A percentile compares a stretch with the other conserved stretches of the same genome.
phyloP scores from a whole-genome alignment of 1,140 invertebrate genomes.

The Pachyrhynchus sulphureomaculatus region DNA sequence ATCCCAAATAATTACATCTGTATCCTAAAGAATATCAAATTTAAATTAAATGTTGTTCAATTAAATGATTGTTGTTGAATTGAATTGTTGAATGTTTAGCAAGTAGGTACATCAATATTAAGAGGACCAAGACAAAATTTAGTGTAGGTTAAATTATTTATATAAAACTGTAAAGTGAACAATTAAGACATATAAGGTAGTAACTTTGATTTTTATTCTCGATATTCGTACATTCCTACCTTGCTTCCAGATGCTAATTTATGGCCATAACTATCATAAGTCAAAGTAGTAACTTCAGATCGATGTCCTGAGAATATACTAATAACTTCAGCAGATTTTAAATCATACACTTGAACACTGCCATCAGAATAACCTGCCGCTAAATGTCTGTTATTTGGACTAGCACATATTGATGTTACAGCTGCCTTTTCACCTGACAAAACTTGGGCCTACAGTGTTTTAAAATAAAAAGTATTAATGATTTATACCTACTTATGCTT shows the following conservation, averaged over 20 bases:
- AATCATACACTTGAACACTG: slow-evolving; percentile 79
- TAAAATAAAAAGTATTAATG: slow-evolving; percentile 38
- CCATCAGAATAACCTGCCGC: slow-evolving; percentile 94
- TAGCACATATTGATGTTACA: slow-evolving; percentile 72
- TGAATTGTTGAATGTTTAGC: neutral
- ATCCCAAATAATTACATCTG: slow-evolving; percentile 94
- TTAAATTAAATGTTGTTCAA: neutral
- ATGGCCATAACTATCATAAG: slow-evolving; percentile 78
- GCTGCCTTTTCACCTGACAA: slow-evolving; percentile 74
- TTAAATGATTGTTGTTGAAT: neutral
- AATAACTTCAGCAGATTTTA: slow-evolving; percentile 66
- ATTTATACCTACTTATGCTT: too few relatives aligned
- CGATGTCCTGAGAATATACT: slow-evolving; percentile 88
- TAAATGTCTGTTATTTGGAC: slow-evolving; percentile 71
- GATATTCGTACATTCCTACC: too few relatives aligned
- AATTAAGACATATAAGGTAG: too few relatives aligned
- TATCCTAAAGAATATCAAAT: slow-evolving; percentile 65
- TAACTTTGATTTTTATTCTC: too few relatives aligned
- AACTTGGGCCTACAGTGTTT: slow-evolving; percentile 69
- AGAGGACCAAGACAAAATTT: too few relatives aligned
- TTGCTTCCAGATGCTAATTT: slow-evolving; percentile 83
- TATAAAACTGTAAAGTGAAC: too few relatives aligned
- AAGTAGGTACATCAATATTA: too few relatives aligned
- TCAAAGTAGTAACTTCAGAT: slow-evolving; percentile 78
- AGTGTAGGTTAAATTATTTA: too few relatives aligned